phyloP scores from a whole-genome alignment of 2,888 invertebrate species.

The Tricholauxania praeusta region DNA sequence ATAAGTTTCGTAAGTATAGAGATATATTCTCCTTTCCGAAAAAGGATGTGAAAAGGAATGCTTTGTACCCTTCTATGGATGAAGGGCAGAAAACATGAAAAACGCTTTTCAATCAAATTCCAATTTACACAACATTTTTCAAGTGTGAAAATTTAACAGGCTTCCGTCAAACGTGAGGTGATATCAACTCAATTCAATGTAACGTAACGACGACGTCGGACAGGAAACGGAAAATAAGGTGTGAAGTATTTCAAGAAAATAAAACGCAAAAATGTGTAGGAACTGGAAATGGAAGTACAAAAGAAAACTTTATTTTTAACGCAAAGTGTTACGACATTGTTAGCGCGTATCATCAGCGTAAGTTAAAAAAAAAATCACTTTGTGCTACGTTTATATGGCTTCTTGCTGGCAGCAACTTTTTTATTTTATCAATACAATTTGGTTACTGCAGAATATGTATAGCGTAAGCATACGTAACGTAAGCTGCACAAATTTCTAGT shows the following conservation, averaged over 20 bases:
- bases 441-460: too few species aligned
- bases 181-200: background rate
- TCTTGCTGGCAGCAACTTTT: too few species aligned
- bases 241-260: background rate
- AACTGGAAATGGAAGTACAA: too few species aligned
- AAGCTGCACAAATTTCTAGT: too few species aligned
- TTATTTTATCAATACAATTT: too few species aligned
- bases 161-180: conserved; percentile 51
- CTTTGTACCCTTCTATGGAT: background rate
- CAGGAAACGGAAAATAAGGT: conserved; percentile 6
- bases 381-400: too few species aligned
- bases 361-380: background rate
- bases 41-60: background rate
- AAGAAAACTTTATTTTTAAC: background rate
- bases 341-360: background rate
- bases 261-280: too few species aligned
- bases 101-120: conserved; percentile 61
- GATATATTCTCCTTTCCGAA: too few species aligned
- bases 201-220: conserved; percentile 8
- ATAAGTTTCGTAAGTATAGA: background rate
- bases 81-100: background rate
- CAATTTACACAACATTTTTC: conserved; percentile 59
- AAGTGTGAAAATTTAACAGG: conserved; percentile 61
- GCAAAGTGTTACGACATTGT: too few species aligned
- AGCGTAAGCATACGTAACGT: too few species aligned